phyloP scores from a whole-genome alignment of 2,113 vertebrate species.

The Lepus americanus region DNA sequence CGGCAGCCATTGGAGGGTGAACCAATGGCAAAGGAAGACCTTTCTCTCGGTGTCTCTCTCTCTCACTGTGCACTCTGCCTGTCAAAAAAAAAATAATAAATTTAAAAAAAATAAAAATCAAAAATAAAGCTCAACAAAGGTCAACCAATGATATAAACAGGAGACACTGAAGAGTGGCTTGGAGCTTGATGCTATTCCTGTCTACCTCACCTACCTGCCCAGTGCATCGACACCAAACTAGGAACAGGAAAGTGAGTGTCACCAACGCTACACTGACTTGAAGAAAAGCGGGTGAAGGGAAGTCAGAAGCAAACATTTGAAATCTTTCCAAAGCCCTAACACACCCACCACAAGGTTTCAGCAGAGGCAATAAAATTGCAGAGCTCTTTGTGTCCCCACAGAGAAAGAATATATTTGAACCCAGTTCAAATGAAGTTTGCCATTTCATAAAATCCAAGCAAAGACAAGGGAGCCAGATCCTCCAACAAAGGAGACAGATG shows the following conservation, averaged over 20 bases:
- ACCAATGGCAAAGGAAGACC: too few relatives aligned
- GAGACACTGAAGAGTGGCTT: background rate
- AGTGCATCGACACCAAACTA: background rate
- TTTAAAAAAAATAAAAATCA: too few relatives aligned
- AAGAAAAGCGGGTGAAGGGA: background rate
- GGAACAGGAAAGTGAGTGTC: background rate
- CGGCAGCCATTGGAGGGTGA: too few relatives aligned
- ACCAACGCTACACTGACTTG: background rate
- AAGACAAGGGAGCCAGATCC: background rate
- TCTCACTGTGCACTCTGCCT: too few relatives aligned
- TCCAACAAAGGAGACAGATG: background rate
- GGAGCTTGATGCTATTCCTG: too few relatives aligned
- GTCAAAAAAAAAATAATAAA: too few relatives aligned
- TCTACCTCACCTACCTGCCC: accelerated
- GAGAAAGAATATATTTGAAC: background rate
- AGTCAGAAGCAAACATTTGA: background rate
- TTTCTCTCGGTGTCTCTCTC: too few relatives aligned
- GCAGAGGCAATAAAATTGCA: background rate
- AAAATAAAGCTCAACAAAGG: background rate
- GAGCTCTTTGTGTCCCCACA: background rate
- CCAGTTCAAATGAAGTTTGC: background rate
- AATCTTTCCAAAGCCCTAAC: constrained; percentile 22
- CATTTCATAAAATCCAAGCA: constrained; percentile 4
- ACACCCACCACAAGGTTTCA: background rate
- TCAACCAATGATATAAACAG: background rate